These are phyloP conservation scores for Helicoverpa armigera DNA, from an alignment of 1,140 invertebrate species.

Conservation along the genomic window DNA sequence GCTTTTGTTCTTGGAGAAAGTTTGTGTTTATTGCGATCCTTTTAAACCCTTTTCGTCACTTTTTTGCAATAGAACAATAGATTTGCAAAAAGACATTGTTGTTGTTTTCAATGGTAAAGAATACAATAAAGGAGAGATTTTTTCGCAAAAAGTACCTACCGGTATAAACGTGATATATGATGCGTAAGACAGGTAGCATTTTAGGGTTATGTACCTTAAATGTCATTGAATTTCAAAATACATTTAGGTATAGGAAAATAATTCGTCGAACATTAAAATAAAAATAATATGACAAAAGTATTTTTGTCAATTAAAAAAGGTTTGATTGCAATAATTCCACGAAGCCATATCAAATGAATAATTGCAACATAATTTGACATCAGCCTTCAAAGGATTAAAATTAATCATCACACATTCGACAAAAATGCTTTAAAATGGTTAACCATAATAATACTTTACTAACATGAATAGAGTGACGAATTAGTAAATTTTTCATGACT, in stretches of 20 bases:
- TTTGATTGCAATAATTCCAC: conserved; percentile 70
- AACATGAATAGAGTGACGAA: too few species aligned
- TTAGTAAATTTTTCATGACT: too few species aligned
- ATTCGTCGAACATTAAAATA: conserved; percentile 4
- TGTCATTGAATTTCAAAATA: not conserved
- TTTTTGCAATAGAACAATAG: conserved; percentile 62
- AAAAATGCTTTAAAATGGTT: not conserved
- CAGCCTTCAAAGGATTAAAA: conserved; percentile 39
- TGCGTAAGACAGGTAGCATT: conserved; percentile 57
- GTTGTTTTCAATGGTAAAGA: conserved; percentile 47
- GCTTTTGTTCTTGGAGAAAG: conserved; percentile 78
- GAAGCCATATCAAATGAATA: conserved; percentile 82
- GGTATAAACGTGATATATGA: conserved; percentile 50
- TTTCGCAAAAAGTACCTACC: conserved; percentile 48
- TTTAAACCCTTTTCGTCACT: conserved; percentile 75
- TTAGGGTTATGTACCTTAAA: conserved; percentile 46
- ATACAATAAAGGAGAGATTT: conserved; percentile 46
- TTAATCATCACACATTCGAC: conserved; percentile 56
- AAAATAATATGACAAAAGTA: conserved; percentile 1
- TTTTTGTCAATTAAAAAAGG: conserved; percentile 41
- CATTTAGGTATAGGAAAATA: conserved; percentile 2
- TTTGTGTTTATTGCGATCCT: conserved; percentile 67
- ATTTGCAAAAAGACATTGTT: conserved; percentile 28
- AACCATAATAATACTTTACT: too few species aligned
- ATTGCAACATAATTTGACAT: conserved; percentile 79